Percentiles rank a stretch among this genome's conserved stretches.
Evolutionary conservation across 2,797 vertebrate species (phyloP).

Genomic region (Eospalax fontanierii): DNA sequence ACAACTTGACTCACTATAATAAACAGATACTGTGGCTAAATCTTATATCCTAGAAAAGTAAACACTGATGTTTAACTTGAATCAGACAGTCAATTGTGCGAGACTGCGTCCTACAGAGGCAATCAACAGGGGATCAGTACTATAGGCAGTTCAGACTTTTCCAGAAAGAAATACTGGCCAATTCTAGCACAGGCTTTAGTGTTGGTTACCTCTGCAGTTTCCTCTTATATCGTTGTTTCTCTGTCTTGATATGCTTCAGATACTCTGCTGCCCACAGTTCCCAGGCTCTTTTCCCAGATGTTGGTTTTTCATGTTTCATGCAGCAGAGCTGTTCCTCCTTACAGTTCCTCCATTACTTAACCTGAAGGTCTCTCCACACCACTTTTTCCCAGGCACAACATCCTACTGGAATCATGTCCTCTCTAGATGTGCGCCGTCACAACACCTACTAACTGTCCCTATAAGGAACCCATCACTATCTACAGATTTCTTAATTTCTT

Average conservation of each 20-base stretch:
- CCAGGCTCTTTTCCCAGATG: background rate
- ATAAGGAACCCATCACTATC: background rate
- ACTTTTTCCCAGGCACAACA: background rate
- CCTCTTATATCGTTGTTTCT: background rate
- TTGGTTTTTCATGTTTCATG: background rate
- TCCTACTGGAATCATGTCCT: background rate
- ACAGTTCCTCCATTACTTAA: background rate
- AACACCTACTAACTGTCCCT: background rate
- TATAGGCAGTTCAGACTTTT: background rate
- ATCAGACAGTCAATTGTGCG: background rate
- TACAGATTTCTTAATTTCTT: background rate
- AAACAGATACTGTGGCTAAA: background rate
- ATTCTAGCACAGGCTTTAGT: background rate
- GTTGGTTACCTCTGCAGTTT: background rate
- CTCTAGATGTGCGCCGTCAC: background rate
- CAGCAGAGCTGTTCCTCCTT: background rate
- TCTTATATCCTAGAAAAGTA: background rate
- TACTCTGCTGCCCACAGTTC: background rate
- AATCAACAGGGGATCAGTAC: background rate
- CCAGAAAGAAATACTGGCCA: background rate
- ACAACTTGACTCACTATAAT: background rate
- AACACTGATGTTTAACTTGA: background rate
- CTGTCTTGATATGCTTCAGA: rapidly evolving
- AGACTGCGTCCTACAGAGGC: background rate
- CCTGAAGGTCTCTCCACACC: background rate